Conservation (phyloP, 2,888 invertebrate species). For the Drosophila sordidula region DNA sequence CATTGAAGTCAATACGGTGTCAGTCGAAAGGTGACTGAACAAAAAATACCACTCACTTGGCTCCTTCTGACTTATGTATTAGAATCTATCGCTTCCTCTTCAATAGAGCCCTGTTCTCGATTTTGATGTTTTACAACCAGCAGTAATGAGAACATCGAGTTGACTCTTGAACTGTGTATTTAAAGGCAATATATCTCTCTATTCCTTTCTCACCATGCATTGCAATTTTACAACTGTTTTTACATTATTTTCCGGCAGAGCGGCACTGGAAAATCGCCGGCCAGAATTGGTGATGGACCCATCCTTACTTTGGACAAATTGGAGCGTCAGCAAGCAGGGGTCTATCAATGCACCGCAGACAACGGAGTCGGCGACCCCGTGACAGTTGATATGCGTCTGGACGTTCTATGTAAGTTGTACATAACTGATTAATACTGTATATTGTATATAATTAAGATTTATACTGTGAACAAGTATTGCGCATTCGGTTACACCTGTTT, state of each 20-base stretch:
- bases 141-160: slow-evolving; percentile 28
- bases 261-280: slow-evolving; percentile 84
- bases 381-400: slow-evolving; percentile 88
- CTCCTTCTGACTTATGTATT: slow-evolving; percentile 35
- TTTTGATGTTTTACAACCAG: slow-evolving; percentile 60
- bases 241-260: slow-evolving; percentile 69
- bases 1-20: slow-evolving; percentile 53
- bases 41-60: slow-evolving; percentile 37
- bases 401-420: slow-evolving; percentile 88
- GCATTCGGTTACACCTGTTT: too few species aligned
- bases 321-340: slow-evolving; percentile 88
- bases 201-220: slow-evolving; percentile 12
- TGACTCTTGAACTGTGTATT: slow-evolving; percentile 45
- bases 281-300: slow-evolving; percentile 87
- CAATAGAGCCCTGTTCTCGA: slow-evolving; percentile 23
- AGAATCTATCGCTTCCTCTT: slow-evolving; percentile 9
- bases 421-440: not conserved
- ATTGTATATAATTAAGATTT: too few species aligned
- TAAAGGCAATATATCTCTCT: slow-evolving; percentile 1
- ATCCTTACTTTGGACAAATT: slow-evolving; percentile 88
- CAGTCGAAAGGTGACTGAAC: slow-evolving; percentile 49
- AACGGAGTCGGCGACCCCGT: slow-evolving; percentile 89
- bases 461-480: too few species aligned
- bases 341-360: slow-evolving; percentile 89
- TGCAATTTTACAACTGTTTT: slow-evolving; percentile 15